These are phyloP conservation scores for Megaceryle maxima DNA, from an alignment of 2,113 vertebrate genomes.

Conservation along the genomic window DNA sequence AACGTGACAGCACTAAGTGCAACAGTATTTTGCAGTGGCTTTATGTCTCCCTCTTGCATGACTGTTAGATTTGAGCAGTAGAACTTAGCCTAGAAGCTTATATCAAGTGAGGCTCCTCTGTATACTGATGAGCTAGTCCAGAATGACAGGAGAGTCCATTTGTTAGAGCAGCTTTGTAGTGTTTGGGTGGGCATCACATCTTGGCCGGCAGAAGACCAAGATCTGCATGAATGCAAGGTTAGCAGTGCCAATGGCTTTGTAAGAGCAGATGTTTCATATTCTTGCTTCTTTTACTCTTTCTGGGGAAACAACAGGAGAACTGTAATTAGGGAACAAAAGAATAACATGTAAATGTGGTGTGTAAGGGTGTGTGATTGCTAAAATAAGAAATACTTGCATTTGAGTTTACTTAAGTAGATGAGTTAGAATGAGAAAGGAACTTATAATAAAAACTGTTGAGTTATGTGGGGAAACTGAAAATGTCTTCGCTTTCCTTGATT, in stretches of 20 bases:
- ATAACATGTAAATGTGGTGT: background rate
- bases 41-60: background rate
- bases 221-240: background rate
- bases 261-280: background rate
- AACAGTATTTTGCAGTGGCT: background rate
- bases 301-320: background rate
- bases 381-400: background rate
- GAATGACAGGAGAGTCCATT: background rate
- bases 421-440: background rate
- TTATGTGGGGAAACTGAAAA: background rate
- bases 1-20: fast-evolving
- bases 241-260: background rate
- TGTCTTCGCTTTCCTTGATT: background rate
- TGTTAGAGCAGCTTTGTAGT: background rate
- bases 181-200: background rate
- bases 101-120: background rate
- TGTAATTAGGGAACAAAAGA: background rate
- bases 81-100: background rate
- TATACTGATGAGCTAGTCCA: background rate
- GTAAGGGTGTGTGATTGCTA: background rate
- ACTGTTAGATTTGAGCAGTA: background rate
- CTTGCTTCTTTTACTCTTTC: background rate
- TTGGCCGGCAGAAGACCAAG: background rate
- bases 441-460: background rate
- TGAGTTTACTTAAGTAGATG: background rate